A percentile compares a stretch with the other conserved stretches of the same genome.
These are phyloP conservation scores for Cheilosia vernalis DNA, from an alignment of 2,888 invertebrate genomes.

Conservation along the genomic window DNA sequence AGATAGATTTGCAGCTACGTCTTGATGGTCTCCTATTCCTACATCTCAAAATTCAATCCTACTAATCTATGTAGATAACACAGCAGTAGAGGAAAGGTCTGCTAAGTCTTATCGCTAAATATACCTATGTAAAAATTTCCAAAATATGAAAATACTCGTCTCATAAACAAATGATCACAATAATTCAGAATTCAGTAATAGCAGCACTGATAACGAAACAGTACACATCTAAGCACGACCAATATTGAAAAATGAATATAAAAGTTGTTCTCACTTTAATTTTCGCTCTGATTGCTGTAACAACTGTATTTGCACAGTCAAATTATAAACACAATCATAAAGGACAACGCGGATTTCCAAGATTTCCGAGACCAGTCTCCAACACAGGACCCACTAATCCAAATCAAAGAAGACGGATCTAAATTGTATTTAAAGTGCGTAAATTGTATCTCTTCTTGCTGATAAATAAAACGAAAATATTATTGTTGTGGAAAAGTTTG, in stretches of 20 bases:
- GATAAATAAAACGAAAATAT: too few relatives aligned
- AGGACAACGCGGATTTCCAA: slow-evolving; percentile 2
- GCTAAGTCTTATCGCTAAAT: not conserved
- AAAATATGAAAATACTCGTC: not conserved
- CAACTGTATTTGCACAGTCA: not conserved
- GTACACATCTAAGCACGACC: not conserved
- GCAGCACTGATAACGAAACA: not conserved
- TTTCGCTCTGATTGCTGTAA: not conserved
- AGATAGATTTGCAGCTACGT: too few relatives aligned
- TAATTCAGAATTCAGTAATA: not conserved
- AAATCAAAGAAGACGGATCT: not conserved
- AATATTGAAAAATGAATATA: not conserved
- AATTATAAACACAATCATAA: not conserved
- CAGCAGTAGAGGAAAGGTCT: not conserved
- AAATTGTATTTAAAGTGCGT: not conserved
- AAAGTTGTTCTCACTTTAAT: not conserved
- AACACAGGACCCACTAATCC: not conserved
- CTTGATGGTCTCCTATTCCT: too few relatives aligned
- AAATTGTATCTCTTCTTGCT: not conserved
- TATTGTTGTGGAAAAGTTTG: too few relatives aligned
- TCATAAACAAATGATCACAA: not conserved
- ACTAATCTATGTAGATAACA: too few relatives aligned
- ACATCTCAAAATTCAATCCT: too few relatives aligned
- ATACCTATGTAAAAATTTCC: too few relatives aligned
- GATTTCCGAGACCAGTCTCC: slow-evolving; percentile 2